Evolutionary conservation across 2,888 invertebrate genomes (phyloP), one percentile per base, ranked within the genome.

Genomic region (Acronicta psi): DNA sequence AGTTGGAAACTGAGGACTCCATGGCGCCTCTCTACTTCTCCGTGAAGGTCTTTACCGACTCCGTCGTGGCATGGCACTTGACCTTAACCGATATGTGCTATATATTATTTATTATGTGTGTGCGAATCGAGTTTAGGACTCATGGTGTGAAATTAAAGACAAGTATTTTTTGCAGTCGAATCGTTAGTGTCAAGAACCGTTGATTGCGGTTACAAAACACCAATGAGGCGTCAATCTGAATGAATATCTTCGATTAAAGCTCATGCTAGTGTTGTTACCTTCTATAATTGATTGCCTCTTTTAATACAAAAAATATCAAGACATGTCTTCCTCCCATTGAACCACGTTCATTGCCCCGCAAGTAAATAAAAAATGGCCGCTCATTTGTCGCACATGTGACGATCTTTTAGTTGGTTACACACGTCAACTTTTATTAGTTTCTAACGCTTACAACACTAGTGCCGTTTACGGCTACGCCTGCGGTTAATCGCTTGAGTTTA

Each of bases 311-410:
- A 65, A 66, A 51, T 9, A 10, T 23, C 13, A 44, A 16, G 36
- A 41, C 49, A 18, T 49, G 17, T 51, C 17, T 37, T 14, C 38
- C 29, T 56, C 20, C 45, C 64, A 29, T 9, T 44, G 18, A 53
- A 40, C 37, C 13, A 8, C 43, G 84, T 73, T 83, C 79, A 66
- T 60, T 77, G 84, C 76, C 73, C 83, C 11, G 57, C 78, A 20
- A 41, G 34, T 49, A 49, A 52, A 83, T 86, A 86, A 89, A 89
- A 90, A 87, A 87, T 85, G 81, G 75, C 68, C 78, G 73, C 59
- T 78, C 84, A 86, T 89, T 87, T 85, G 86, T 80, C 69, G 59
- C 83, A 83, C 89, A 89, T 85, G 85, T 89, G 88, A 84, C 78
- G 79, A 77, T 77, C 58, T 77, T 73, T 76, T 67, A 72, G 69